These are phyloP conservation scores for Falco novaeseelandiae DNA, from an alignment of 2,797 vertebrate species.

Conservation along the genomic window DNA sequence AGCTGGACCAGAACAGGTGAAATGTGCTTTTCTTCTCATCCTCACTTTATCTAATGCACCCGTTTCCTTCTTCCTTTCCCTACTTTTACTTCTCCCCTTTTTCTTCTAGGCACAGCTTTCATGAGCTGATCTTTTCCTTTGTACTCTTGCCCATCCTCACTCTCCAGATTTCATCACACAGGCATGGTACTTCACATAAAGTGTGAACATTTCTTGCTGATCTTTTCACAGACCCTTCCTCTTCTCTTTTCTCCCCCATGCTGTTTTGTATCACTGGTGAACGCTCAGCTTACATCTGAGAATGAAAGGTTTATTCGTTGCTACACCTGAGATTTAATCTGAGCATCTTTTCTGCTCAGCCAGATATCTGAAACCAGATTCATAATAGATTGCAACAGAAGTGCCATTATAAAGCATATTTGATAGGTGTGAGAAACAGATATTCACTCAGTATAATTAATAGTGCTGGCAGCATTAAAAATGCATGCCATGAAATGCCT, in stretches of 20 bases:
- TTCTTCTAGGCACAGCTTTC: neutral
- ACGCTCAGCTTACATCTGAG: neutral
- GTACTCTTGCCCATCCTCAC: neutral
- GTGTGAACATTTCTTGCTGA: neutral
- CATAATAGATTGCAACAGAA: neutral
- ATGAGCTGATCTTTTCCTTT: neutral
- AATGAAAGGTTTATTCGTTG: neutral
- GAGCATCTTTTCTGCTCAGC: neutral
- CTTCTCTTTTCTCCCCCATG: neutral
- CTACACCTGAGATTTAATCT: neutral
- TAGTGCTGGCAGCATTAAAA: conserved; percentile 16
- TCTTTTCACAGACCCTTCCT: neutral
- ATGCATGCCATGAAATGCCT: neutral
- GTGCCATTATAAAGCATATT: neutral
- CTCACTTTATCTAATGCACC: neutral
- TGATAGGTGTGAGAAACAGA: neutral
- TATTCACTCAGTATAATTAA: neutral
- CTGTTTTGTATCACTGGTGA: neutral
- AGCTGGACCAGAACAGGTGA: neutral
- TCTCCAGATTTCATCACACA: neutral
- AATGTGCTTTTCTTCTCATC: neutral
- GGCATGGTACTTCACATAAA: neutral
- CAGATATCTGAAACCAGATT: neutral
- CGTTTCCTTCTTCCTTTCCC: neutral
- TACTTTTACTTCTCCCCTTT: neutral